Conservation (phyloP, 2,888 invertebrate genomes). For the Cecidostiba fungosa region DNA sequence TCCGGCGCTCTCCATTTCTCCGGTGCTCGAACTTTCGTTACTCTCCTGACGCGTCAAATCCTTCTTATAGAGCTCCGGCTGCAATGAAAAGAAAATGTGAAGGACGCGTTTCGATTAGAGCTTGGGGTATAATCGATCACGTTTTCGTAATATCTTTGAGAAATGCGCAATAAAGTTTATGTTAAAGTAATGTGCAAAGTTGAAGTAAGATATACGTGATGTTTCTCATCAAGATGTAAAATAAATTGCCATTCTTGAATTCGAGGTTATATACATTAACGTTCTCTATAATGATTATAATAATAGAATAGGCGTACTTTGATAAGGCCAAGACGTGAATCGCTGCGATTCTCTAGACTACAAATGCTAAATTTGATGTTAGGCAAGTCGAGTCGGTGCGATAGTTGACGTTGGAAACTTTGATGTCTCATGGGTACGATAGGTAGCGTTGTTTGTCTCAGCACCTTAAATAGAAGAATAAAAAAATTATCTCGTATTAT, state of each 20-base stretch:
- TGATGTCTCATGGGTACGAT: constrained; percentile 91
- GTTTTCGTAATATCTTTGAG: neutral
- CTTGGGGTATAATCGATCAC: neutral
- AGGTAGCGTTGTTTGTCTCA: constrained; percentile 90
- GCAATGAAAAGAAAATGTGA: constrained; percentile 63
- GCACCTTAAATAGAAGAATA: constrained; percentile 81
- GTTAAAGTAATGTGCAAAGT: no score
- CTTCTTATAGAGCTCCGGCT: constrained; percentile 90
- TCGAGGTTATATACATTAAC: no score
- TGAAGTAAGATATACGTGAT: no score
- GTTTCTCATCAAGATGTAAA: no score
- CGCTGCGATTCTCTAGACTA: constrained; percentile 86
- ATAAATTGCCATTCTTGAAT: no score
- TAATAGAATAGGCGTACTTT: constrained; percentile 82
- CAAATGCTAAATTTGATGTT: constrained; percentile 91
- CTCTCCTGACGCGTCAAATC: constrained; percentile 88
- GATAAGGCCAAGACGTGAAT: constrained; percentile 87
- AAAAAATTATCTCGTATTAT: neutral
- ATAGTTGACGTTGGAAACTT: constrained; percentile 90
- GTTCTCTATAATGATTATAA: neutral
- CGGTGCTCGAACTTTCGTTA: constrained; percentile 85
- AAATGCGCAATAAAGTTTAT: neutral
- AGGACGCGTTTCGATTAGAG: neutral
- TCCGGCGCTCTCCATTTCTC: constrained; percentile 88
- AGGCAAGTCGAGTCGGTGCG: constrained; percentile 89